Base-by-base conservation (phyloP, 1,140 invertebrate genomes). In the Achatina immaculata region DNA sequence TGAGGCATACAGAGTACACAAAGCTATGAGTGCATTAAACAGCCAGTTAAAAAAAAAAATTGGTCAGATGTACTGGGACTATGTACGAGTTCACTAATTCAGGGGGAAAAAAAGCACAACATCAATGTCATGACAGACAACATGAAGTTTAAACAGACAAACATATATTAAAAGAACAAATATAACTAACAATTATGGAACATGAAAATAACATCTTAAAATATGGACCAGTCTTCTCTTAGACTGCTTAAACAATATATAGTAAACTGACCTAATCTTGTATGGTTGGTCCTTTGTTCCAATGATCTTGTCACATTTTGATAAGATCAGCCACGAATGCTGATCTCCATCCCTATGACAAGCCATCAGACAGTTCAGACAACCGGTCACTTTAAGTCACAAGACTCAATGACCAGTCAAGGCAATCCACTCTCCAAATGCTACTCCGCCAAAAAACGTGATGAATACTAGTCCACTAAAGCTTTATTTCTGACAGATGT, bases 401-500 rank as follows among this genome's bases (percentile, higher is more conserved):
- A 14, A n/a, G 51, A n/a, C 14, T n/a, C 51, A 40, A 21, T 45
- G 72, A 74, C 72, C 45, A 73, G 72, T 62, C 58, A 55, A n/a
- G 31, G 58, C n/a, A n/a, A n/a, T n/a, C 58, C 28, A 31, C 19
- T 7, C 45, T 62, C 58, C 19, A 62, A 6, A 31, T 4, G 16
- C 28, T 28, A 34, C 4, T 9, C 21, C 21, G 58, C 16, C 28
- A 28, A 62, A 62, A 31, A 34, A 62, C 31, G 2, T 62, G 58
- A 62, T 62, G 58, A 62, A 0, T 11, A 4, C 24, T 19, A 24
- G 21, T n/a, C 21, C 55, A 14, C 7, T 19, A n/a, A n/a, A n/a
- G n/a, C 6, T 36, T 66, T 7, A 28, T 24, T n/a, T 11, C 62
- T 9, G 11, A 36, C 62, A 71, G 3, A 40, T 42, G 21, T 9